Conservation (phyloP, 1,140 invertebrate genomes). For the Drosophila funebris region DNA sequence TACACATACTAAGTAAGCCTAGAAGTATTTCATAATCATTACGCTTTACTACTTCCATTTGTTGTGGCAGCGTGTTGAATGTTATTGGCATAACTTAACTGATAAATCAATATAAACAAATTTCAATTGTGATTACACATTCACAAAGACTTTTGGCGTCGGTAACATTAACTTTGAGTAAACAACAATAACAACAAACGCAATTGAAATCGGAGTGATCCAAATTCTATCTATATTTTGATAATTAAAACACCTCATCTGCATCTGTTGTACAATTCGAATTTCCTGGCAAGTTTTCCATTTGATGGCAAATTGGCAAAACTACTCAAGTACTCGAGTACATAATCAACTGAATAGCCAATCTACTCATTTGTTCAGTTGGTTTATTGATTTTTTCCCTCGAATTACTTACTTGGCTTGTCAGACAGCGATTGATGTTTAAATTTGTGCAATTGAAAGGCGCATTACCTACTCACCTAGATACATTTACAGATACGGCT, state of each 20-base stretch:
- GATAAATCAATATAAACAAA: constrained; percentile 40
- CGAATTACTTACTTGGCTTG: constrained; percentile 7
- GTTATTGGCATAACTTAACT: constrained; percentile 35
- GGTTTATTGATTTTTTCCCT: constrained; percentile 62
- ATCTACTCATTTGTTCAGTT: constrained; percentile 38
- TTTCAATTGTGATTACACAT: neutral
- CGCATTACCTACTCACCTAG: constrained; percentile 74
- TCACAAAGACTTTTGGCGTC: constrained; percentile 34
- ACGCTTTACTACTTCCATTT: neutral
- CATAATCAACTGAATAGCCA: constrained; percentile 63
- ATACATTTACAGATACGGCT: constrained; percentile 23
- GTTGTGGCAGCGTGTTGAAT: neutral
- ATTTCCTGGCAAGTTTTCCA: too few relatives aligned
- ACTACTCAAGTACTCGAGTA: neutral
- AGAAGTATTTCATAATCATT: constrained; percentile 56
- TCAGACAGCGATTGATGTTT: constrained; percentile 63
- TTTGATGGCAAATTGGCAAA: constrained; percentile 29
- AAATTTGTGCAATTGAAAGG: constrained; percentile 69
- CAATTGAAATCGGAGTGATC: neutral
- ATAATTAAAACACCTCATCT: constrained; percentile 1
- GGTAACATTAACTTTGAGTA: neutral
- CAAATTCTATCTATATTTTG: neutral
- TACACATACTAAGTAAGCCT: constrained; percentile 1
- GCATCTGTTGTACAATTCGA: constrained; percentile 11
- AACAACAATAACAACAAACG: constrained; percentile 6